Evolutionary conservation across 2,797 vertebrate species (phyloP).

Genomic region (Borostomias antarcticus): DNA sequence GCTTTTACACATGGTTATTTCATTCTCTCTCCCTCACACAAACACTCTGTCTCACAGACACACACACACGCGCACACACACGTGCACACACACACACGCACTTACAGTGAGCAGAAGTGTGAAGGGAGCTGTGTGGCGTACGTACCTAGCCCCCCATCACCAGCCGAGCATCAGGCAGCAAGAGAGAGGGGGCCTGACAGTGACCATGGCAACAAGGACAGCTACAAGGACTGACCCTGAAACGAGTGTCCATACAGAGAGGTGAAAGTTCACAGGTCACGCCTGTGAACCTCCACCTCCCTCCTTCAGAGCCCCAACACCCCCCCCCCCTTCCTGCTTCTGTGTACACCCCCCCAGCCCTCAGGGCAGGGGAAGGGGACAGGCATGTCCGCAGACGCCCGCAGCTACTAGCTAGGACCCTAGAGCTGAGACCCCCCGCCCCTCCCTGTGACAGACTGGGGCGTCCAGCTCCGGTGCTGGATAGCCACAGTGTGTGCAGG

Average conservation of each 20-base stretch:
- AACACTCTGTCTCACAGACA: constrained; percentile 20
- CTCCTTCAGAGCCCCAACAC: constrained; percentile 57
- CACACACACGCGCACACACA: constrained; percentile 26
- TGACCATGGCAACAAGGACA: constrained; percentile 91
- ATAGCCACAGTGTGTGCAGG: not conserved
- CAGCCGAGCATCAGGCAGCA: constrained; percentile 86
- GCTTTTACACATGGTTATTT: not conserved
- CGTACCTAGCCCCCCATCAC: constrained; percentile 89
- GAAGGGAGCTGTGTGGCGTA: constrained; percentile 86
- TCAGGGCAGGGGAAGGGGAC: not conserved
- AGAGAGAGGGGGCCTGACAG: constrained; percentile 90
- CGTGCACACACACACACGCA: constrained; percentile 40
- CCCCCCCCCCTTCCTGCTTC: constrained; percentile 1
- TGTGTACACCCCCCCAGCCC: not conserved
- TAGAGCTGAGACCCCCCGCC: not conserved
- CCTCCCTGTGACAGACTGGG: not conserved
- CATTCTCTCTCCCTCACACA: constrained; percentile 4
- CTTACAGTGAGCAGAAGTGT: constrained; percentile 41
- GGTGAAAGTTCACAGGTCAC: constrained; percentile 89
- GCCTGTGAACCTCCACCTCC: constrained; percentile 92
- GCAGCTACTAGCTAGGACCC: not conserved
- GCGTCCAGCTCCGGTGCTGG: not conserved
- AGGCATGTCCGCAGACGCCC: not conserved
- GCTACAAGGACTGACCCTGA: constrained; percentile 95
- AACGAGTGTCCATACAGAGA: constrained; percentile 96